Conservation (phyloP, 2,797 vertebrate genomes). For the Poecilia wingei region DNA sequence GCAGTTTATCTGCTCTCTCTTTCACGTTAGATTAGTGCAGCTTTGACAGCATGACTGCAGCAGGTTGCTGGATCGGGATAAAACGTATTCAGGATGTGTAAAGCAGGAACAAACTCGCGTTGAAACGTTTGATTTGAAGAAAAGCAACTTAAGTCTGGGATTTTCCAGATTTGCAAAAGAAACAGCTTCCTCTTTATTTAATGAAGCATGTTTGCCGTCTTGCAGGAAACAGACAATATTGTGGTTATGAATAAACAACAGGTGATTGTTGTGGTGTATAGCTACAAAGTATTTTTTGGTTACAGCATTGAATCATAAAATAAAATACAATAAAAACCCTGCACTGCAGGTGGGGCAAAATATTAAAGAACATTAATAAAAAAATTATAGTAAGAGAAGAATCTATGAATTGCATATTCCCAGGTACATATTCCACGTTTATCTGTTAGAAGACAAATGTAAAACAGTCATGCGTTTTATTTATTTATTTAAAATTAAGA, state of each 20-base stretch:
- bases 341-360: background rate
- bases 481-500: background rate
- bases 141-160: background rate
- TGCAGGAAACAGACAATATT: background rate
- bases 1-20: background rate
- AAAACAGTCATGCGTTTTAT: background rate
- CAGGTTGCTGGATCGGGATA: background rate
- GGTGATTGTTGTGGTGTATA: background rate
- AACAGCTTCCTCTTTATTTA: background rate
- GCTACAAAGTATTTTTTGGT: background rate
- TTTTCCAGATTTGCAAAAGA: background rate
- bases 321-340: background rate
- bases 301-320: background rate
- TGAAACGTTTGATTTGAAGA: background rate
- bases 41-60: background rate
- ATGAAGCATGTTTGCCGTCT: background rate
- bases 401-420: background rate
- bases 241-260: background rate
- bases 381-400: background rate
- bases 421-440: background rate
- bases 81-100: background rate
- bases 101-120: background rate
- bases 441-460: background rate
- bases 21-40: background rate
- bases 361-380: background rate